Evolutionary conservation across 2,113 vertebrate genomes (phyloP), one percentile per base, ranked within the genome.

Genomic region (Hyperopisus bebe): DNA sequence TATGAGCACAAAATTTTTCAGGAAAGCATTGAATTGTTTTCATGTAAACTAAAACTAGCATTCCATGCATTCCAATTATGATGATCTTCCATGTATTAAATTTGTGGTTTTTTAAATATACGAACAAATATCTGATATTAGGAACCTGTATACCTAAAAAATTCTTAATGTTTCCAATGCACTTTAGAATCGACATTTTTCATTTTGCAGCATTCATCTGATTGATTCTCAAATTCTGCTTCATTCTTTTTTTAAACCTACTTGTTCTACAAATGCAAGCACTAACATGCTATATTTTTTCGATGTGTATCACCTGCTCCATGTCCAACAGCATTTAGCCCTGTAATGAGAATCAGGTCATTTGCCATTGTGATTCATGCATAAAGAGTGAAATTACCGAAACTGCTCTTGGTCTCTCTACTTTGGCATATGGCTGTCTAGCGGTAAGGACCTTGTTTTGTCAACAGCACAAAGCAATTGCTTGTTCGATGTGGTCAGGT

Each of bases 401-500:
- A 84, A 84, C 17, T 70, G 70, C 42, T 35, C 42, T 21, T 24
- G 31, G 13, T 48, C 66, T 46, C 44, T 47, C 24, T 88, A 19
- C 46, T 48, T 53, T 27, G 77, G 47, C 50, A 51, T 77, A 83
- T 58, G 77, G 77, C 31, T 84, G 88, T 80, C 70, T 82, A 35
- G 74, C 58, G 88, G 84, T 84, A 89, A 89, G 77, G 77, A 83
- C 6, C 35, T 21, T 44, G 31, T 82, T 82, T 44, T 89, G 74
- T 48, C 47, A 84, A 55, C 7, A 13, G 10, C 77, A 89, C 42
- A 39, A 84, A 83, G 88, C 82, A 42, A 83, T 82, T 48, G 13
- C 48, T 50, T 89, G 48, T 89, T 89, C 44, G 9, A 89, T 84
- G 88, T 84, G 19, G 77, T 84, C 50, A 84, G 77, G 77, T 82